These are phyloP conservation scores for Chromobotia macracanthus DNA, from an alignment of 2,797 vertebrate species.

Conservation along the genomic window DNA sequence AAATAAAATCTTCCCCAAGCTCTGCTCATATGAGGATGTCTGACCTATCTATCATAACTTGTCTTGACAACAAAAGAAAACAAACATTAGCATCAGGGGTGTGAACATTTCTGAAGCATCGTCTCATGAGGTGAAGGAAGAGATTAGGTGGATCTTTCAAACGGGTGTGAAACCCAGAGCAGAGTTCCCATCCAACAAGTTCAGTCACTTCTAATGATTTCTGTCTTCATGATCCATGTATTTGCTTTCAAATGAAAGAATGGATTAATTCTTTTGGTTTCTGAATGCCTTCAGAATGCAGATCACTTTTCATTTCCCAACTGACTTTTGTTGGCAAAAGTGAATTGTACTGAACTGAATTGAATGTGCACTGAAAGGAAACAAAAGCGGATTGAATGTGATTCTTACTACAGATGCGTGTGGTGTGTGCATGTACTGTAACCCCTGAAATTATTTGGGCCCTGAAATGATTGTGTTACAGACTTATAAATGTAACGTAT, in stretches of 20 bases:
- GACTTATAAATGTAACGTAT: too few species aligned
- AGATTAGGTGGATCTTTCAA: slow-evolving; percentile 20
- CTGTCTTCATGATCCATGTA: background rate
- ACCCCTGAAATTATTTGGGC: too few species aligned
- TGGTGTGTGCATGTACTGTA: too few species aligned
- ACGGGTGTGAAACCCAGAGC: background rate
- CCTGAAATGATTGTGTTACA: too few species aligned
- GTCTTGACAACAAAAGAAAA: slow-evolving; percentile 30
- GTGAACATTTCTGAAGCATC: slow-evolving; percentile 1
- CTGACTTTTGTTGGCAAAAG: too few species aligned
- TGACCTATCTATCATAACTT: background rate
- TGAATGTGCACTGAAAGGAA: too few species aligned
- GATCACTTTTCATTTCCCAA: background rate
- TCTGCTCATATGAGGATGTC: background rate
- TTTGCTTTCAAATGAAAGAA: background rate
- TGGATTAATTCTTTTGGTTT: background rate
- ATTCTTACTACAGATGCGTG: too few species aligned
- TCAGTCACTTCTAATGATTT: slow-evolving; percentile 1
- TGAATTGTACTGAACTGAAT: too few species aligned
- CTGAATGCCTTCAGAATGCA: background rate
- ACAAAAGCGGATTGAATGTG: too few species aligned
- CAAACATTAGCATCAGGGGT: slow-evolving; percentile 14
- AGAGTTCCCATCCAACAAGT: slow-evolving; percentile 4
- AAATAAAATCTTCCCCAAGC: background rate
- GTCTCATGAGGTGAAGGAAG: background rate